A percentile compares a stretch with the other conserved stretches of the same genome.
These are phyloP conservation scores for Penaeus japonicus DNA, from an alignment of 1,140 invertebrate species.

Conservation along the genomic window DNA sequence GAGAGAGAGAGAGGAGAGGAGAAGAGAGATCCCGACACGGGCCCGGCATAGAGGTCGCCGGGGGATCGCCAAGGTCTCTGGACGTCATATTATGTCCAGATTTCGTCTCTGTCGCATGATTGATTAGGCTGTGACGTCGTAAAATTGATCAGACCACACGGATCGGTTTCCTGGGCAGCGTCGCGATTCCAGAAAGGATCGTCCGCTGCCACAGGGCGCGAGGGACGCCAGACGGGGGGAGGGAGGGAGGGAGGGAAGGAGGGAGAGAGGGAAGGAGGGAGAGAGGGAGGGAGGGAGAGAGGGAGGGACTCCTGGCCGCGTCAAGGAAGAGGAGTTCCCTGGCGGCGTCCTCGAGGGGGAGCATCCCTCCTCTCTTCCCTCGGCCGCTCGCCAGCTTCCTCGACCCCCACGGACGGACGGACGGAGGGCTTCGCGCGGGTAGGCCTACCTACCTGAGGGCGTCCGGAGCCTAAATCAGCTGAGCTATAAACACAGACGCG, in stretches of 20 bases:
- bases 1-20: too few species aligned
- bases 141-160: slow-evolving; percentile 40
- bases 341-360: too few species aligned
- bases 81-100: slow-evolving; percentile 54
- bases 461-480: too few species aligned
- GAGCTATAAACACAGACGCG: too few species aligned
- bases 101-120: slow-evolving; percentile 50
- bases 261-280: not conserved
- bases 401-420: too few species aligned
- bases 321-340: too few species aligned
- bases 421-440: too few species aligned
- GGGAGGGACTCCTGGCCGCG: too few species aligned
- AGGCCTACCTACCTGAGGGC: too few species aligned
- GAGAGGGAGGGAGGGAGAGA: not conserved
- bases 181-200: slow-evolving; percentile 27
- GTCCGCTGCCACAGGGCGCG: not conserved
- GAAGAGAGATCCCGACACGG: too few species aligned
- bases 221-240: not conserved
- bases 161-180: not conserved
- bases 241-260: not conserved
- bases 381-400: not conserved
- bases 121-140: slow-evolving; percentile 40
- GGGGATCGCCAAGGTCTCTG: not conserved
- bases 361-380: not conserved
- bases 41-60: not conserved